These are phyloP conservation scores for Lanius collurio DNA, from an alignment of 2,113 vertebrate genomes.

Conservation along the genomic window DNA sequence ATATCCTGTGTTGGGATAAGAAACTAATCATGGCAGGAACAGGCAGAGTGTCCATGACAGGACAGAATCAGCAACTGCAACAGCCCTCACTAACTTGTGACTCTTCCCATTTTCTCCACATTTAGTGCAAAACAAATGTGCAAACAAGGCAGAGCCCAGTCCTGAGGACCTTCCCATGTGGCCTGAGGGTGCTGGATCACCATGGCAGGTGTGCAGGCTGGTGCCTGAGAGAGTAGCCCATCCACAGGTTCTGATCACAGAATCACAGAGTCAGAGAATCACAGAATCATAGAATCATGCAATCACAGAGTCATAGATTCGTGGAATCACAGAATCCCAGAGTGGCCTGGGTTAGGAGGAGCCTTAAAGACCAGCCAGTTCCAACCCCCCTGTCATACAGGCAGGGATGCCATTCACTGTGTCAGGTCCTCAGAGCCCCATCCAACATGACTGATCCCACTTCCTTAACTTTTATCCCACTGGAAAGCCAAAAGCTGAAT, in stretches of 20 bases:
- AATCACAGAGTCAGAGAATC: neutral
- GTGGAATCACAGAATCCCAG: neutral
- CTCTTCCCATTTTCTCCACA: neutral
- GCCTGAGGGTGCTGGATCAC: neutral
- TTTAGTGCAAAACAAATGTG: neutral
- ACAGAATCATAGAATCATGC: accelerated
- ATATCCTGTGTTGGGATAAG: neutral
- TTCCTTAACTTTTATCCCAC: neutral
- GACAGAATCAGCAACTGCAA: neutral
- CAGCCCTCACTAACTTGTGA: accelerated
- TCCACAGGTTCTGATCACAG: neutral
- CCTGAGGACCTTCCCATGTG: neutral
- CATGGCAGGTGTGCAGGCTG: neutral
- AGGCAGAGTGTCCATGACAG: neutral
- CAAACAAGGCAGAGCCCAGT: neutral
- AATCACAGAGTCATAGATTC: neutral
- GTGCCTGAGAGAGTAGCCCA: neutral
- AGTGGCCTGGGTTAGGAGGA: neutral
- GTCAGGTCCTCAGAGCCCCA: neutral
- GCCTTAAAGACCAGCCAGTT: neutral
- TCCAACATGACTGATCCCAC: neutral
- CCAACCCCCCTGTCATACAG: accelerated
- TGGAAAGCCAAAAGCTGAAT: neutral
- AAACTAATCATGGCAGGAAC: neutral
- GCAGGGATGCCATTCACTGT: neutral